Percentiles rank a stretch among this genome's conserved stretches.
These are phyloP conservation scores for Onychorhynchus coronatus DNA, from an alignment of 2,113 vertebrate species.

Conservation along the genomic window DNA sequence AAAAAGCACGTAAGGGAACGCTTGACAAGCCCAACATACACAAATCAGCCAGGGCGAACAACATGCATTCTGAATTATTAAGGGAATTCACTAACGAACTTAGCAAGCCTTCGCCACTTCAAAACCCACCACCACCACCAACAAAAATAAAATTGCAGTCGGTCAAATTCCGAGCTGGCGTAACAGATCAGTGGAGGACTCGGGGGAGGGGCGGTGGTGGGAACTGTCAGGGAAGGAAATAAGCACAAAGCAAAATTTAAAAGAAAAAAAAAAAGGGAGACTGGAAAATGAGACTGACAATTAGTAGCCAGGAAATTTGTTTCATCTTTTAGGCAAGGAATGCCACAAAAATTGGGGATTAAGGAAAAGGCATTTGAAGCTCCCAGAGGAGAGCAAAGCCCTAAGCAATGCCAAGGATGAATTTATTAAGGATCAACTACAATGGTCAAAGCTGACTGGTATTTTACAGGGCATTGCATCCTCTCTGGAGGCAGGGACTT, in stretches of 20 bases:
- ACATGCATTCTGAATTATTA: slow-evolving; percentile 46
- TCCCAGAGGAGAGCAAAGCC: slow-evolving; percentile 17
- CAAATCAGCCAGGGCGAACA: background rate
- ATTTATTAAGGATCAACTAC: slow-evolving; percentile 4
- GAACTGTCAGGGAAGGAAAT: background rate
- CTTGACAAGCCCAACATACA: slow-evolving; percentile 43
- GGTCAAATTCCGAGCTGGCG: background rate
- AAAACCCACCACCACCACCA: slow-evolving; percentile 28
- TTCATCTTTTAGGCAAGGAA: slow-evolving; percentile 6
- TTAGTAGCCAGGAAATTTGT: slow-evolving; percentile 62
- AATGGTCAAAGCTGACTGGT: background rate
- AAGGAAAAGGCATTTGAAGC: slow-evolving; percentile 30
- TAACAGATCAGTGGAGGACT: slow-evolving; percentile 18
- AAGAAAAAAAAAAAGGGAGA: background rate
- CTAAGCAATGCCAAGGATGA: background rate
- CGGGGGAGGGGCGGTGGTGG: background rate
- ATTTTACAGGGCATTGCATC: background rate
- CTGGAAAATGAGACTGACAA: slow-evolving; percentile 43
- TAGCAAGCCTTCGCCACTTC: background rate
- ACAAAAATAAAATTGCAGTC: background rate
- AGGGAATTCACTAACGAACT: slow-evolving; percentile 23
- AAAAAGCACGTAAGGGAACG: slow-evolving; percentile 58
- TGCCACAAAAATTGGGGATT: slow-evolving; percentile 22
- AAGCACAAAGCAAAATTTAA: slow-evolving; percentile 17
- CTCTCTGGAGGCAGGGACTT: slow-evolving; percentile 5